Evolutionary conservation across 2,113 vertebrate genomes (phyloP), one percentile per base, ranked within the genome.

Genomic region (Gymnarchus niloticus): DNA sequence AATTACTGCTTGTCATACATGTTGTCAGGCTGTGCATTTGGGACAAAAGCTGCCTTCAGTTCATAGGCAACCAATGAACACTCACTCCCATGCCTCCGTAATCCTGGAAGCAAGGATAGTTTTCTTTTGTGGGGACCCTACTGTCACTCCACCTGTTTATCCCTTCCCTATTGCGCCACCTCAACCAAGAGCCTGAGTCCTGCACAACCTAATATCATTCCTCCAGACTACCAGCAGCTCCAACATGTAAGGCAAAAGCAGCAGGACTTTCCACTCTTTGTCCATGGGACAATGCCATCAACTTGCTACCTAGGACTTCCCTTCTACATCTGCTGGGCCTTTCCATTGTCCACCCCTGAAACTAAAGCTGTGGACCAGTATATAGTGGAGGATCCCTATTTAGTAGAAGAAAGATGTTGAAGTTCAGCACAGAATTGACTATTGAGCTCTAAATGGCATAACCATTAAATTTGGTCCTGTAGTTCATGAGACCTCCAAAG

Each of bases 1-100:
- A 88, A 93, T 92, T 92, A 92, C 91, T 91, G 90, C 90, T 90
- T 91, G 91, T 92, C 92, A 93, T 91, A 90, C 90, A 91, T 73
- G 91, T 91, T 92, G 88, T 91, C 90, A 91, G 90, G 90, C 86
- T 89, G 89, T 91, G 92, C 91, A 91, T 88, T 59, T 88, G 89
- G 92, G 88, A 78, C 76, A 82, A 61, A 88, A n/a, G 87, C 48
- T 54, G 10, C 9, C 49, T 69, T 69, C 28, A 1, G 12, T 57
- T n/a, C 52, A 6, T 54, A 6, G 52, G 6, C 52, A 7, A 54
- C 65, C 61, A 6, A 86, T 48, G 84, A 76, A 86, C 85, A 85
- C 52, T 86, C 89, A 82, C 88, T 85, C 85, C 86, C 54, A 52
- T 77, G n/a, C n/a, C n/a, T n/a, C n/a, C n/a, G n/a, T n/a, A n/a